phyloP scores from a whole-genome alignment of 1,140 invertebrate genomes.

The Trigoniulus corallinus region DNA sequence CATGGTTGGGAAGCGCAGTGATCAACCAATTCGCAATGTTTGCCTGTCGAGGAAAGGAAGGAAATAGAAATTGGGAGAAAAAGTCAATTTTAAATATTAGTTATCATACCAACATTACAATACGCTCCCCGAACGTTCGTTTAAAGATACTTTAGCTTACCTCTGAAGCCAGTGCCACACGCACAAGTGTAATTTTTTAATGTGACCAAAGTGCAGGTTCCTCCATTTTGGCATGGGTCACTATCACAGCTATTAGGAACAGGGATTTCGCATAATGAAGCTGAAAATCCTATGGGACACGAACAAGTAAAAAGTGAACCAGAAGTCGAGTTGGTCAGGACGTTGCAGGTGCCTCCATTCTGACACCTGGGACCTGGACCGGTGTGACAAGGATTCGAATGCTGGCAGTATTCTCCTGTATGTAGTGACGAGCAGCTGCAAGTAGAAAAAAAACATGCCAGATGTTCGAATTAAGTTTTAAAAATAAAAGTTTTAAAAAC shows the following conservation, averaged over 20 bases:
- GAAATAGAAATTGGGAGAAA: conserved; percentile 12
- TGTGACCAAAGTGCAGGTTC: conserved; percentile 53
- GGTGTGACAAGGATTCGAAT: conserved; percentile 78
- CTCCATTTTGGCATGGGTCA: conserved; percentile 67
- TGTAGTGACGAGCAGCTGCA: conserved; percentile 75
- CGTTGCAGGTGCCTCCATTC: conserved; percentile 80
- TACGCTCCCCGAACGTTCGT: not conserved
- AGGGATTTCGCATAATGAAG: conserved; percentile 79
- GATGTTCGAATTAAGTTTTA: conserved; percentile 3
- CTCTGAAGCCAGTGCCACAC: conserved; percentile 67
- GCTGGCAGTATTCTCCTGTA: conserved; percentile 86
- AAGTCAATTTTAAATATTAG: conserved; percentile 10
- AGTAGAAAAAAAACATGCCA: conserved; percentile 33
- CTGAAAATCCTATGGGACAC: conserved; percentile 78
- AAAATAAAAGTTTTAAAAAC: not conserved
- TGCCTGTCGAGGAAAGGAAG: conserved; percentile 44
- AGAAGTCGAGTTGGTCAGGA: conserved; percentile 41
- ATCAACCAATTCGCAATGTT: conserved; percentile 69
- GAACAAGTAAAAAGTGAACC: conserved; percentile 64
- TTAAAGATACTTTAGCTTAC: conserved; percentile 32
- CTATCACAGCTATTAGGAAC: conserved; percentile 79
- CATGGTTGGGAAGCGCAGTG: conserved; percentile 76
- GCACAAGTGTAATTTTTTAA: conserved; percentile 62
- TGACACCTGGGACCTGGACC: conserved; percentile 60
- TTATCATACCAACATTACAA: not conserved